These are phyloP conservation scores for Amphibalanus amphitrite DNA, from an alignment of 1,140 invertebrate species.

Conservation along the genomic window DNA sequence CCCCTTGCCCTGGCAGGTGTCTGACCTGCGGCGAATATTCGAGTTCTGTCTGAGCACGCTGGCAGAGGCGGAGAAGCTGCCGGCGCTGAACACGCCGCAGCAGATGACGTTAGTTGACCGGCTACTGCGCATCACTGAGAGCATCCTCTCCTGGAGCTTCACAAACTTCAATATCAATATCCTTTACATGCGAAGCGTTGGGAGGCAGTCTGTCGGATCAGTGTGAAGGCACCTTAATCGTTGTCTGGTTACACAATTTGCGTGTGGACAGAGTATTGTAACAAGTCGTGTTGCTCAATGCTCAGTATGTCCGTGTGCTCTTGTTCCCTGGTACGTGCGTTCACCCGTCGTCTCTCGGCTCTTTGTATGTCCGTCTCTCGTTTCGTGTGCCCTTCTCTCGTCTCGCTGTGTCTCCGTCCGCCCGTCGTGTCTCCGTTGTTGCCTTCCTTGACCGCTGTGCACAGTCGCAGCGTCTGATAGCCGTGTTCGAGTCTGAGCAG, in stretches of 20 bases:
- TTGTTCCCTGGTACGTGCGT: too few species aligned
- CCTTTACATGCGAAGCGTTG: slow-evolving; percentile 39
- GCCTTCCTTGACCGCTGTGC: slow-evolving; percentile 30
- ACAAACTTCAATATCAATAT: slow-evolving; percentile 39
- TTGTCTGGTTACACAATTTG: too few species aligned
- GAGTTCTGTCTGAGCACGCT: slow-evolving; percentile 41
- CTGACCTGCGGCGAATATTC: slow-evolving; percentile 61
- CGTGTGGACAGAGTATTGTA: too few species aligned
- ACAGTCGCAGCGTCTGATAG: slow-evolving; percentile 48
- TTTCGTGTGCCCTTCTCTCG: too few species aligned
- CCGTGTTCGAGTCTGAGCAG: slow-evolving; percentile 48
- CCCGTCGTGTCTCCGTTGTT: too few species aligned
- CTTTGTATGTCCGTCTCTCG: too few species aligned
- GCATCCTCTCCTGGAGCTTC: slow-evolving; percentile 55
- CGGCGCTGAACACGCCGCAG: slow-evolving; percentile 30
- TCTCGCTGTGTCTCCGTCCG: too few species aligned
- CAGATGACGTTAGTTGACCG: slow-evolving; percentile 36
- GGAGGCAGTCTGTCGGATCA: too few species aligned
- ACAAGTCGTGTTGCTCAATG: too few species aligned
- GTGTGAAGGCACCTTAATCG: too few species aligned
- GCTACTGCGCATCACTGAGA: slow-evolving; percentile 50
- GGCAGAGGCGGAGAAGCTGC: slow-evolving; percentile 36
- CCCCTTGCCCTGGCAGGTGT: slow-evolving; percentile 30
- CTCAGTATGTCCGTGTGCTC: too few species aligned
- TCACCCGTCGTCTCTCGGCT: too few species aligned